A percentile compares a stretch with the other conserved stretches of the same genome.
Evolutionary conservation across 2,113 vertebrate genomes (phyloP).

Genomic region (Rhinoderma darwinii): DNA sequence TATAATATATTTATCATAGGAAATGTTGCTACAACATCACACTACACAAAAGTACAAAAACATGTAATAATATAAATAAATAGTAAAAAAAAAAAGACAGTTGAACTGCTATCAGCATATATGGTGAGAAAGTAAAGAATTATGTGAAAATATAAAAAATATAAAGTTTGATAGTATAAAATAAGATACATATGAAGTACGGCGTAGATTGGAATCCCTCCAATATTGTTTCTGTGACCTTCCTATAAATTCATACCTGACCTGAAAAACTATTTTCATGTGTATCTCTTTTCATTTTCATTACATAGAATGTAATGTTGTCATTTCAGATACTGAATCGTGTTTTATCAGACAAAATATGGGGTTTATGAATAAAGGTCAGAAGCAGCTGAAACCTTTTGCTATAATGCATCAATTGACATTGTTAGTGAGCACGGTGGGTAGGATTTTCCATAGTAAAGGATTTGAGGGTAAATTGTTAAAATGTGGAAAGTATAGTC

Average conservation of each 20-base stretch:
- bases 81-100: neutral
- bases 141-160: neutral
- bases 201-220: neutral
- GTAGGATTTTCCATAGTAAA: conserved; percentile 20
- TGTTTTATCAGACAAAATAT: conserved; percentile 28
- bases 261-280: neutral
- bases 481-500: conserved; percentile 4
- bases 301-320: neutral
- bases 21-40: too few relatives aligned
- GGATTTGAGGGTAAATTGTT: neutral
- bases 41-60: neutral
- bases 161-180: neutral
- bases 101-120: neutral
- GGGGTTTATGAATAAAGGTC: neutral
- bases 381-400: neutral
- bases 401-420: neutral
- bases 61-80: neutral
- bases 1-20: too few relatives aligned
- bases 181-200: neutral
- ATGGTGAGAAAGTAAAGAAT: neutral
- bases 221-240: neutral
- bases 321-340: neutral
- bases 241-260: neutral
- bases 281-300: neutral
- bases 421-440: neutral